Base-by-base conservation (phyloP, 2,888 invertebrate species). In the Orchestes rusci region DNA sequence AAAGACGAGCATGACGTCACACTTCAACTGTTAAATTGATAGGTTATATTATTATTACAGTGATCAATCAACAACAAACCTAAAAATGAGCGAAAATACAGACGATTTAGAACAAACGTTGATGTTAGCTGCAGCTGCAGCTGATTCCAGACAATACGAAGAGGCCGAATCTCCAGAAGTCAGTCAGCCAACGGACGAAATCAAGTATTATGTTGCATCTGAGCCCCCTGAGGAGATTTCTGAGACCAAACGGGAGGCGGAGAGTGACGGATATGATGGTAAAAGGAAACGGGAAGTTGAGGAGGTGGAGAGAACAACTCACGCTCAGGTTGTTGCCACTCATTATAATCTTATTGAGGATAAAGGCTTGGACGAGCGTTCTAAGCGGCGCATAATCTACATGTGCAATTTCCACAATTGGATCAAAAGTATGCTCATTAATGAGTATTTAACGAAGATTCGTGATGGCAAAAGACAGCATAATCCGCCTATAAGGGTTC, bases 401-500 rank as follows among this genome's bases (percentile, higher is more conserved):
- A 76, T 99, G 73, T 76, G 99, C 54, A 99, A 96, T 70, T 95
- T 97, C 64, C 99, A 99, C 68, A 99, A 99, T 68, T 99, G 97
- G 97, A 82, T 95, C 10, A 99, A 99, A 72, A 90, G 91, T 67
- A 88, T 92, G 73, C 73, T 95, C 1, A 96, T 99, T 58, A 82
- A 88, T 76, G 80, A 86, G 70, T 83, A 84, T 68, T 71, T 79
- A 58, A 78, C 71, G 51, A 81, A 78, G 66, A 74, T 80, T 33
- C 80, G 76, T 59, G 74, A 76, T 53, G 69, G 61, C 3, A 81
- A 78, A 58, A 77, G 77, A 51, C 74, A 76, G 49, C 74, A 79
- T 52, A 82, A 82, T n/a, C 73, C 76, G 40, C 74, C 79, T 1
- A 57, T 88, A 19, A 74, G 77, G 45, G 89, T 93, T 0, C 70